These are phyloP conservation scores for Bombus confusus DNA, from an alignment of 1,140 invertebrate genomes.

Conservation along the genomic window DNA sequence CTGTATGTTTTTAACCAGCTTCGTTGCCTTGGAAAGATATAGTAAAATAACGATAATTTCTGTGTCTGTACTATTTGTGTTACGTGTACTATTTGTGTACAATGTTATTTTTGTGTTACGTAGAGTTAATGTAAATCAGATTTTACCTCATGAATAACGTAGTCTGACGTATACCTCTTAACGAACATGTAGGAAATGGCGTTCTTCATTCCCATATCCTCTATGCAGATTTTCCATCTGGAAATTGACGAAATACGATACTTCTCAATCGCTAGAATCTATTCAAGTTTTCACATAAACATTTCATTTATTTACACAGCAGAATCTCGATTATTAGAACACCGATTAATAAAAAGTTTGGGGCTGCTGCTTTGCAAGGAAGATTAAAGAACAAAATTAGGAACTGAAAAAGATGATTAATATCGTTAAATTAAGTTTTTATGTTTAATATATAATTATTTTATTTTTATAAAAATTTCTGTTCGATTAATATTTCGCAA, in stretches of 20 bases:
- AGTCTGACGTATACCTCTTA: constrained; percentile 31
- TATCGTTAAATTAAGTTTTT: too few species aligned
- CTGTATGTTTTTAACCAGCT: constrained; percentile 38
- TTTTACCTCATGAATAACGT: constrained; percentile 32
- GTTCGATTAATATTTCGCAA: too few species aligned
- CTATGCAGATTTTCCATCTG: constrained; percentile 53
- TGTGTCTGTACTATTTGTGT: too few species aligned
- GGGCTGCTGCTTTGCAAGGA: too few species aligned
- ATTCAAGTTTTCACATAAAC: background rate
- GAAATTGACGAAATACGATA: background rate
- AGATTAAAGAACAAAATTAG: too few species aligned
- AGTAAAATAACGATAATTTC: background rate
- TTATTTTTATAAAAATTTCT: too few species aligned
- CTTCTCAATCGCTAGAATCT: background rate
- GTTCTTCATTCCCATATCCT: constrained; percentile 41
- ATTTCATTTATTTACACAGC: background rate
- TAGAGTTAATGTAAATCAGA: background rate
- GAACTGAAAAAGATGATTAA: too few species aligned
- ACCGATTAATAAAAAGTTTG: too few species aligned
- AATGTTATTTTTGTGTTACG: background rate
- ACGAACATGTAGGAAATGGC: constrained; percentile 57
- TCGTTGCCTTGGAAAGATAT: constrained; percentile 34
- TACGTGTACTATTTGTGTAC: too few species aligned
- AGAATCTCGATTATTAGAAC: too few species aligned
- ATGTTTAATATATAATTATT: too few species aligned